phyloP scores from a whole-genome alignment of 2,113 vertebrate genomes.

The Ranitomeya imitator region DNA sequence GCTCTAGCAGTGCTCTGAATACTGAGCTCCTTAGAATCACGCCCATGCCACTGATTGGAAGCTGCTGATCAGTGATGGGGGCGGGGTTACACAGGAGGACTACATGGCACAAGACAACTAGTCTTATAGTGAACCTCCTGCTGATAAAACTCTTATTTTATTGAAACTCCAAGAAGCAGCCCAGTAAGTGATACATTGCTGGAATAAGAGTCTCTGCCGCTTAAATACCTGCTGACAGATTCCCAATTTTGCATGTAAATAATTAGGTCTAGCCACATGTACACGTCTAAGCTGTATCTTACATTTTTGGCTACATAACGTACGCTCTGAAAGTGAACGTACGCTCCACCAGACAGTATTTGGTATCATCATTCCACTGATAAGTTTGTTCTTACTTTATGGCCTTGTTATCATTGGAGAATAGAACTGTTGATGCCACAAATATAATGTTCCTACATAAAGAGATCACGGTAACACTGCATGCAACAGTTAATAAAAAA shows the following conservation, averaged over 20 bases:
- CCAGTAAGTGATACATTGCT: too few relatives aligned
- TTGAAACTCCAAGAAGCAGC: too few relatives aligned
- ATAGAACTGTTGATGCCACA: constrained; percentile 1
- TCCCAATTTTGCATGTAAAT: background rate
- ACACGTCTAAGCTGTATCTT: constrained; percentile 2
- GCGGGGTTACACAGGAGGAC: too few relatives aligned
- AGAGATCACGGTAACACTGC: constrained; percentile 22
- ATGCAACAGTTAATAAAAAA: constrained; percentile 24
- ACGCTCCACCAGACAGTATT: background rate
- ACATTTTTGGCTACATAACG: constrained; percentile 16
- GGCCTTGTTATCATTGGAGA: background rate
- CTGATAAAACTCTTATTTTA: too few relatives aligned
- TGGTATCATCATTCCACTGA: background rate
- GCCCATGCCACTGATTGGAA: too few relatives aligned
- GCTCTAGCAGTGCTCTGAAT: too few relatives aligned
- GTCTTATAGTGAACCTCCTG: too few relatives aligned
- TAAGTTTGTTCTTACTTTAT: background rate
- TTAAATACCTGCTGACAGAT: too few relatives aligned
- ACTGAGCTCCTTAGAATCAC: too few relatives aligned
- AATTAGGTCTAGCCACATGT: background rate
- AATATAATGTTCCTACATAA: background rate
- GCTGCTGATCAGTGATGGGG: too few relatives aligned
- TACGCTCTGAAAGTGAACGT: background rate
- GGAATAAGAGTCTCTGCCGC: too few relatives aligned
- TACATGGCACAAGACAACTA: too few relatives aligned